Evolutionary conservation across 2,113 vertebrate genomes (phyloP), one percentile per base, ranked within the genome.

Genomic region (Protomyctophum bolini): DNA sequence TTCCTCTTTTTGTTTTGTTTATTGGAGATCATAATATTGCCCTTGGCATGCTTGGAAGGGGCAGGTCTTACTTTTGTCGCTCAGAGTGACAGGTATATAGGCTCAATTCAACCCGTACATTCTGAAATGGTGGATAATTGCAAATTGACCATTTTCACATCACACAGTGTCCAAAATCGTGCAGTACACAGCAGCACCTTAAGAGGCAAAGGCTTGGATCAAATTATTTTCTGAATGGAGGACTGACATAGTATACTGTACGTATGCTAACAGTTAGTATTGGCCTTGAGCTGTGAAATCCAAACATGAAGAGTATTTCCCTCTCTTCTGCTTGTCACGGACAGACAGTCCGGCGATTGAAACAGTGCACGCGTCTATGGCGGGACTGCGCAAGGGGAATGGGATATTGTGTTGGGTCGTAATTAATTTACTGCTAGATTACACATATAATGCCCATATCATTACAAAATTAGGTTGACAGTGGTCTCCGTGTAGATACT

Each of bases 401-500:
- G 59, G 66, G 86, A 80, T 78, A 21, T 21, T 21, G 21, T 87
- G 89, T 88, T 88, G 86, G 76, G 69, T 79, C 63, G 73, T 91
- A 92, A 93, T 93, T 92, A 90, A 93, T 92, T 92, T 90, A 79
- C 83, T 88, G 89, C 75, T 82, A 89, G 84, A 92, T 90, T 90
- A 86, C 77, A 67, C 86, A n/a, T 73, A 91, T 93, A 92, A 91
- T 90, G 84, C 67, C 86, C 83, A 63, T 91, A 88, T 91, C 91
- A 89, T 92, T 89, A 84, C 66, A 76, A 74, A 78, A 93, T 90
- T 82, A 86, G 70, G 77, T 51, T 80, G 81, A 83, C 84, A 58
- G 79, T 82, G 78, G 69, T 86, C 78, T 67, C 66, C 69, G 46
- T 77, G 81, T 79, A 81, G 72, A 75, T 76, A 54, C 62, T 50